phyloP scores from a whole-genome alignment of 2,797 vertebrate genomes.

The Xenops minutus region DNA sequence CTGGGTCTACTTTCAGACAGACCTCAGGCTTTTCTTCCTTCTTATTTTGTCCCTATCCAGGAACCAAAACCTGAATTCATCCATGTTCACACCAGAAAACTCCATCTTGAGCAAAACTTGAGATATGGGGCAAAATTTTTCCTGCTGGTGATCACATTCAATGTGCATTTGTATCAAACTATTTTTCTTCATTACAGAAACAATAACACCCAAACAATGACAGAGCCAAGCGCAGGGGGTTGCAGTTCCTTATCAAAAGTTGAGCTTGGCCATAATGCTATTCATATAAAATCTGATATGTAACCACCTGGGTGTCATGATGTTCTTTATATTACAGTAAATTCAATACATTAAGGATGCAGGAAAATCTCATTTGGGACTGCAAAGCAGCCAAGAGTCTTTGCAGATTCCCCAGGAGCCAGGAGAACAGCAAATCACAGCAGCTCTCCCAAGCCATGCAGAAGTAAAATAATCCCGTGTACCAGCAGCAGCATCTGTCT shows the following conservation, averaged over 20 bases:
- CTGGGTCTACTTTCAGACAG: not conserved
- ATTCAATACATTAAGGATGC: slow-evolving; percentile 59
- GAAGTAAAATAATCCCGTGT: not conserved
- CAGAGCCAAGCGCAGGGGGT: not conserved
- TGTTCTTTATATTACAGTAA: slow-evolving; percentile 28
- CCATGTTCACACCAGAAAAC: not conserved
- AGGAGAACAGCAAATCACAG: slow-evolving; percentile 2
- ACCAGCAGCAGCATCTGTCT: not conserved
- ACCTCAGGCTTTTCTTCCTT: not conserved
- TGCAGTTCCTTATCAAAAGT: not conserved
- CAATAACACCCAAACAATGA: not conserved
- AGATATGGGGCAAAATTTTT: not conserved
- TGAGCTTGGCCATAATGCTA: slow-evolving; percentile 6
- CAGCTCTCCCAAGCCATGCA: not conserved
- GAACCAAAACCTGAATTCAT: not conserved
- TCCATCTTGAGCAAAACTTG: not conserved
- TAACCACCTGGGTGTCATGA: slow-evolving; percentile 25
- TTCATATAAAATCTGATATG: slow-evolving; percentile 30
- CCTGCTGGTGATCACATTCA: not conserved
- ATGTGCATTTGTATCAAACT: not conserved
- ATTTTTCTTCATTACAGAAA: slow-evolving; percentile 20
- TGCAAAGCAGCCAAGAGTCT: not conserved
- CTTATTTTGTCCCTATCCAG: not conserved
- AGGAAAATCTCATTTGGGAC: slow-evolving; percentile 40
- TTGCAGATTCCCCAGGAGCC: not conserved